Evolutionary conservation across 2,797 vertebrate species (phyloP).

Genomic region (Sebastes vulpes): DNA sequence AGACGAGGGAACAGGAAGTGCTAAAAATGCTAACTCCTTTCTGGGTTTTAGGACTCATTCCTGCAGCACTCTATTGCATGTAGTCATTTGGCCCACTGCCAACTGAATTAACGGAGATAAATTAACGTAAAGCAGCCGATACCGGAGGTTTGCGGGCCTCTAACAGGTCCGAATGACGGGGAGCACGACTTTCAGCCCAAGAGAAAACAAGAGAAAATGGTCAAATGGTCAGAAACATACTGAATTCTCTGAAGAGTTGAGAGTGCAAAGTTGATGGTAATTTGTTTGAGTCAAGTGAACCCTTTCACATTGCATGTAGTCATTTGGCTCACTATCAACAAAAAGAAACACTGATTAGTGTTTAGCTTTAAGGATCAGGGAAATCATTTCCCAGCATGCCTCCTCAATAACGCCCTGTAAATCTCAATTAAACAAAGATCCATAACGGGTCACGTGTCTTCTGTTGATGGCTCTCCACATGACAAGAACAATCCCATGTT

Average conservation of each 20-base stretch:
- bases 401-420: neutral
- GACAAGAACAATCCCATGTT: constrained; percentile 37
- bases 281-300: neutral
- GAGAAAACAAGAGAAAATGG: neutral
- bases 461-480: constrained; percentile 7
- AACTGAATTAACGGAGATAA: no score
- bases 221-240: neutral
- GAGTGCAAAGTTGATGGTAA: neutral
- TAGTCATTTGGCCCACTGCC: no score
- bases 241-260: neutral
- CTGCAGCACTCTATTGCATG: no score
- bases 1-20: no score
- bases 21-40: no score
- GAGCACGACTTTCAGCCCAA: no score
- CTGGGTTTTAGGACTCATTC: no score
- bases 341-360: neutral
- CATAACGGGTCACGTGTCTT: neutral
- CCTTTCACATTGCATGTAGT: neutral
- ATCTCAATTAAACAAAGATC: constrained; percentile 4
- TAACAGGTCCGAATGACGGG: no score
- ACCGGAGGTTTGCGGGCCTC: no score
- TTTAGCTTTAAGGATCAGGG: neutral
- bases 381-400: neutral
- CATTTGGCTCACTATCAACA: neutral
- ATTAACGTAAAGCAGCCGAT: no score